Base-by-base conservation (phyloP, 2,113 vertebrate species). In the Gopherus flavomarginatus region DNA sequence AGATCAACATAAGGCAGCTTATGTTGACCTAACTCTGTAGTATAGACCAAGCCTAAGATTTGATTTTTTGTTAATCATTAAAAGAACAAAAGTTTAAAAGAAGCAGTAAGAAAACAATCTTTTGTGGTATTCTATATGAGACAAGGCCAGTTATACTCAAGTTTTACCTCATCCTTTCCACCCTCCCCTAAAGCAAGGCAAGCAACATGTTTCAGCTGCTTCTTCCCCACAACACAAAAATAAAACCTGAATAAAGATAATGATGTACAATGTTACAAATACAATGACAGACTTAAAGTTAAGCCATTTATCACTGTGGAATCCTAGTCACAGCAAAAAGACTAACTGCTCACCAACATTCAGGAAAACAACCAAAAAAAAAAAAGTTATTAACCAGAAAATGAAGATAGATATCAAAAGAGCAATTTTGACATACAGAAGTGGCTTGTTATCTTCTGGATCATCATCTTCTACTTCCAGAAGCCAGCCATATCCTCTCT, bases 391-490 rank as follows among this genome's bases (percentile, higher is more conserved):
- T 35, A 86, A 12, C 26, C 13, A 78, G 26, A 72, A 90, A 90
- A 88, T 85, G 87, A 69, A 96, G 8, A 56, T 1, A 94, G 86
- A 83, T 56, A 94, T 2, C 1, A 35, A 12, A 86, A 86, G 92
- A 94, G 50, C 50, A 92, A 88, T 94, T 80, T 92, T 83, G 44
- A 99, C 99, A 98, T 98, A 99, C 99, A 99, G 97, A 27, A 99
- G 99, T 82, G 99, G 99, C 87, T 99, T 99, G 93, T 97, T 99
- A 93, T 99, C 99, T 96, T 99, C 99, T 16, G 98, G 98, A 85
- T 99, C 99, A 50, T 99, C 99, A 96, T 99, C 99, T 96, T 99
- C 99, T 90, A 99, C 99, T 98, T 99, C 99, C 97, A 99, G 98
- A 97, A 99, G 98, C 99, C 99, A 99, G 83, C 99, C 99, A 84